Percentiles rank a stretch among this genome's conserved stretches.
These are phyloP conservation scores for Ceuthmochares aereus DNA, from an alignment of 2,113 vertebrate genomes.

Conservation along the genomic window DNA sequence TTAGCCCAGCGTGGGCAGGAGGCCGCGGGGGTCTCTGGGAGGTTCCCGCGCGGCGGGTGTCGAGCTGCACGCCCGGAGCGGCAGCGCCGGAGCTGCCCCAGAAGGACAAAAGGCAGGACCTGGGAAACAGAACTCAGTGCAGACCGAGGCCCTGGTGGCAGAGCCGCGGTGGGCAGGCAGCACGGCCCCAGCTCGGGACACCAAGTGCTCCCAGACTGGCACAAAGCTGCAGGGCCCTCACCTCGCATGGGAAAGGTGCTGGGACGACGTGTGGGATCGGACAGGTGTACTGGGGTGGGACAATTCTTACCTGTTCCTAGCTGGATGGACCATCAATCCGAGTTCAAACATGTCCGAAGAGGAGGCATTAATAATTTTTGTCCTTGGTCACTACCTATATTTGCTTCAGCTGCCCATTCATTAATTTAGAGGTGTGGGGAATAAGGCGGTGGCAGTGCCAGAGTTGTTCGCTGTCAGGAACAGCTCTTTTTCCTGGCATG, in stretches of 20 bases:
- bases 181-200: not conserved
- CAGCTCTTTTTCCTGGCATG: not conserved
- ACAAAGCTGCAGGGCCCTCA: not conserved
- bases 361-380: not conserved
- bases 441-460: not conserved
- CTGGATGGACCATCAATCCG: not conserved
- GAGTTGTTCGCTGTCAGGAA: not conserved
- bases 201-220: not conserved
- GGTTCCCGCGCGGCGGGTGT: not conserved
- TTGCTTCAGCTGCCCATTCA: not conserved
- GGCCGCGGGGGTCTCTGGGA: rapidly evolving
- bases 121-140: no score
- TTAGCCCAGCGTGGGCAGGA: not conserved
- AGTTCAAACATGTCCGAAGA: not conserved
- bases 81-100: not conserved
- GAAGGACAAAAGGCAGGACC: not conserved
- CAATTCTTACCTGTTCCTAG: not conserved
- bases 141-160: not conserved
- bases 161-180: not conserved
- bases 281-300: not conserved
- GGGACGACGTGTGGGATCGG: not conserved
- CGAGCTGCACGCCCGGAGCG: rapidly evolving
- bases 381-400: not conserved
- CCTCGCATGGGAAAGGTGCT: rapidly evolving
- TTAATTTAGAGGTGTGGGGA: not conserved